Evolutionary conservation across 2,888 invertebrate genomes (phyloP).

Genomic region (Acrobasis consociella): DNA sequence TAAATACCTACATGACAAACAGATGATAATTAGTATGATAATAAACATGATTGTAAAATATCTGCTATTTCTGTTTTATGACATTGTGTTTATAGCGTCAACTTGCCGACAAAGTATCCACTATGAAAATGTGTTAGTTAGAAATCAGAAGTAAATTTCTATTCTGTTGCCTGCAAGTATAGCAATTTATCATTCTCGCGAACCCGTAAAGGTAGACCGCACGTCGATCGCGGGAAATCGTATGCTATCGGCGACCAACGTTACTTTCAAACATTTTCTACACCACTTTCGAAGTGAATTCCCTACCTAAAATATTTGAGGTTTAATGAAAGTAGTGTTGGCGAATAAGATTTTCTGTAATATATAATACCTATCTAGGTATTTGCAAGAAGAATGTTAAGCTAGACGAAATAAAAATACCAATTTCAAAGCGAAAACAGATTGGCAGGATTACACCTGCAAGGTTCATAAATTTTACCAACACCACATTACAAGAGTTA

Average conservation of each 20-base stretch:
- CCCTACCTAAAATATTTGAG: constrained; percentile 2
- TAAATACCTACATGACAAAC: background rate
- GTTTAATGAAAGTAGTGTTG: no score
- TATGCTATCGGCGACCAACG: constrained; percentile 52
- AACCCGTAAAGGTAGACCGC: constrained; percentile 67
- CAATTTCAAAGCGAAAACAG: no score
- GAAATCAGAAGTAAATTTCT: constrained; percentile 40
- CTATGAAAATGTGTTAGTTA: constrained; percentile 28
- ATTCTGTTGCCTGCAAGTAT: constrained; percentile 37
- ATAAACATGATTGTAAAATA: constrained; percentile 7
- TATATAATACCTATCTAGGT: no score
- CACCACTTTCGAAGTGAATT: constrained; percentile 48
- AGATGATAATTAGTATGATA: background rate
- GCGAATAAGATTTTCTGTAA: no score
- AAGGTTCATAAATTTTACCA: no score
- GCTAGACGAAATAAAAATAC: no score
- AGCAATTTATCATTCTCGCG: constrained; percentile 56
- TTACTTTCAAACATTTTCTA: constrained; percentile 62
- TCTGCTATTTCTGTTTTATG: constrained; percentile 8
- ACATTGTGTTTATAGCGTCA: constrained; percentile 4
- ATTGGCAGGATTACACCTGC: no score
- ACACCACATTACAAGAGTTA: no score
- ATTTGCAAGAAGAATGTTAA: no score
- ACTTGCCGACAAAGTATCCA: constrained; percentile 7
- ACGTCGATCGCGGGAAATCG: constrained; percentile 61